A percentile compares a stretch with the other conserved stretches of the same genome.
These are phyloP conservation scores for Neodiprion lecontei DNA, from an alignment of 1,140 invertebrate species.

Conservation along the genomic window DNA sequence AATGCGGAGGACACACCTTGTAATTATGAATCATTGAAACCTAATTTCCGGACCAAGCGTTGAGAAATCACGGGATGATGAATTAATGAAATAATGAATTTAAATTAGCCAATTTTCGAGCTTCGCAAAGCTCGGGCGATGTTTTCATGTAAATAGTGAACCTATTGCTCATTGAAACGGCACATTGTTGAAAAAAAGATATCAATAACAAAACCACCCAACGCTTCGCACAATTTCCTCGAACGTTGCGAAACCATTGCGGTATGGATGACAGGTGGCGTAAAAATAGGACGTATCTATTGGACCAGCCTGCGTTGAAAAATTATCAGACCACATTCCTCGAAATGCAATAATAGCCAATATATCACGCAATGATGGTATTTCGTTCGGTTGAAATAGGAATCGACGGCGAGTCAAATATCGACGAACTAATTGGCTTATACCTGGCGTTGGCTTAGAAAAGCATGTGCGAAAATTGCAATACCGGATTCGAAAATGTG, in stretches of 20 bases:
- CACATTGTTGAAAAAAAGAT: too few relatives aligned
- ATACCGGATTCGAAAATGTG: background rate
- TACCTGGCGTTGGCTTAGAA: background rate
- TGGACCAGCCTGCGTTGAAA: too few relatives aligned
- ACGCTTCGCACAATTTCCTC: background rate
- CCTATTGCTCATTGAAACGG: background rate
- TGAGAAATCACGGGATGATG: background rate
- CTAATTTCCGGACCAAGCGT: too few relatives aligned
- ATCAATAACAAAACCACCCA: background rate
- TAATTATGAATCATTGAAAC: too few relatives aligned
- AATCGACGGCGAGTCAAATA: background rate
- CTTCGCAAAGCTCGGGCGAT: background rate
- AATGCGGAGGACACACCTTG: too few relatives aligned
- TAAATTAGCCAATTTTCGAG: background rate
- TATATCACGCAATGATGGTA: constrained; percentile 51
- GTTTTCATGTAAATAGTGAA: background rate
- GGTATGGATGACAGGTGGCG: too few relatives aligned
- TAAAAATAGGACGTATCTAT: too few relatives aligned
- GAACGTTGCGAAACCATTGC: too few relatives aligned
- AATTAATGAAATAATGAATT: background rate
- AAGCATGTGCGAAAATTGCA: background rate
- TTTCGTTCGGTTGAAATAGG: constrained; percentile 43
- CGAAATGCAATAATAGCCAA: constrained; percentile 44
- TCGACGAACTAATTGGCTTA: background rate
- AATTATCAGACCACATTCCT: background rate